Evolutionary conservation across 2,113 vertebrate genomes (phyloP), one percentile per base, ranked within the genome.

Genomic region (Oriolus oriolus): DNA sequence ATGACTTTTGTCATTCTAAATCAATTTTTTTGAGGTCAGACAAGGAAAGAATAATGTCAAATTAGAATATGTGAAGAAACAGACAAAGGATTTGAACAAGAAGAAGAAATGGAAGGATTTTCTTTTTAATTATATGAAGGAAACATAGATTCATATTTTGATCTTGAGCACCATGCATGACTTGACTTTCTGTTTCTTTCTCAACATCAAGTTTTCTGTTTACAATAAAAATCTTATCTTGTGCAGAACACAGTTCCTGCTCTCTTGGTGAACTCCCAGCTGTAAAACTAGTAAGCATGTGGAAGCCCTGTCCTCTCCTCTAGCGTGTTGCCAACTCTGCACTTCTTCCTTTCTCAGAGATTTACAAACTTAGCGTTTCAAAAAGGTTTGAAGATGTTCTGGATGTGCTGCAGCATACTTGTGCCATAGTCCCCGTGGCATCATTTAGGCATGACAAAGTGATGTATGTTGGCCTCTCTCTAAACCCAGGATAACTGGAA

Each of bases 171-270:
- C 13, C 30, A 45, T 45, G 23, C 19, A 9, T 17, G 17, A 61
- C 88, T 92, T 87, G 47, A 35, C 56, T 95, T 94, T 90, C 65
- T 66, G 23, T 89, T 89, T 75, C 69, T 87, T 80, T 68, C 33
- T 91, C 50, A 57, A 7, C 13, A 11, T 45, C 16, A 45, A 23
- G 66, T 74, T 94, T 94, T 80, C 39, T 90, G 54, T 88, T 80
- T 52, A n/a, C 42, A 84, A 15, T 44, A 52, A 1, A 4, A 77
- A 54, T n/a, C 52, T 83, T 44, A 52, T 60, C 52, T 84, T 41
- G 37, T 13, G 16, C 49, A 60, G 75, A 85, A 31, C 5, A 11
- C 7, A 1, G n/a, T 80, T 84, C 75, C 31, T 50, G 52, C 71
- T 41, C 6, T 33, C 30, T 56, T 76, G 78, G 26, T 5, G 2